Conservation (phyloP, 2,113 vertebrate genomes). For the Montifringilla adamsi region DNA sequence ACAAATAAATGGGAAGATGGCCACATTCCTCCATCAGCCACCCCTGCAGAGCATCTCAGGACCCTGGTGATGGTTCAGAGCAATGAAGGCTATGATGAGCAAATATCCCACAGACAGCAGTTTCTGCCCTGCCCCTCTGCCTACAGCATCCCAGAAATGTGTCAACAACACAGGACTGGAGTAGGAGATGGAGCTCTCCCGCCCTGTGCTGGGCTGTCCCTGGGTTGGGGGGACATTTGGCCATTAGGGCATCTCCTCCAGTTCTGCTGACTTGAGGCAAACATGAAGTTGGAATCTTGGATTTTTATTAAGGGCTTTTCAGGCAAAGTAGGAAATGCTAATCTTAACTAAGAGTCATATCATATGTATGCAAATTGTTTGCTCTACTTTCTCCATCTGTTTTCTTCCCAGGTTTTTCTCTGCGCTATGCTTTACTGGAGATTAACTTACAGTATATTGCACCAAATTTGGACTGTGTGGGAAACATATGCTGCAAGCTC, state of each 20-base stretch:
- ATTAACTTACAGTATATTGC: constrained; percentile 54
- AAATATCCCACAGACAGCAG: neutral
- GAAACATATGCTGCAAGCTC: constrained; percentile 63
- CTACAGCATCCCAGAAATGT: neutral
- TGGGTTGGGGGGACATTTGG: neutral
- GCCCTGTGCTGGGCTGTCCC: neutral
- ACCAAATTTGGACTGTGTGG: constrained; percentile 53
- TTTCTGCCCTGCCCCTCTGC: neutral
- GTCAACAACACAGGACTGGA: neutral
- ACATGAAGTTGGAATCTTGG: neutral
- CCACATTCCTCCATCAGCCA: neutral
- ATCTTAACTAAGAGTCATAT: constrained; percentile 60
- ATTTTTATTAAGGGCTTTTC: constrained; percentile 37
- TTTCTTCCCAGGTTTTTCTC: constrained; percentile 53
- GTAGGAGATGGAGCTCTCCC: neutral
- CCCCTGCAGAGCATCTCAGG: neutral
- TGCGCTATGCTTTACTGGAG: constrained; percentile 30
- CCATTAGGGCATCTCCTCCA: neutral
- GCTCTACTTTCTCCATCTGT: constrained; percentile 69
- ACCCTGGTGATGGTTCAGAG: neutral
- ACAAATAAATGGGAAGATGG: neutral
- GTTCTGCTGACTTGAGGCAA: neutral
- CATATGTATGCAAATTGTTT: constrained; percentile 63
- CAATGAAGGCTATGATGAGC: neutral
- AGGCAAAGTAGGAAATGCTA: constrained; percentile 46